Evolutionary conservation across 2,888 invertebrate genomes (phyloP).

Genomic region (Leucophenga maculata): DNA sequence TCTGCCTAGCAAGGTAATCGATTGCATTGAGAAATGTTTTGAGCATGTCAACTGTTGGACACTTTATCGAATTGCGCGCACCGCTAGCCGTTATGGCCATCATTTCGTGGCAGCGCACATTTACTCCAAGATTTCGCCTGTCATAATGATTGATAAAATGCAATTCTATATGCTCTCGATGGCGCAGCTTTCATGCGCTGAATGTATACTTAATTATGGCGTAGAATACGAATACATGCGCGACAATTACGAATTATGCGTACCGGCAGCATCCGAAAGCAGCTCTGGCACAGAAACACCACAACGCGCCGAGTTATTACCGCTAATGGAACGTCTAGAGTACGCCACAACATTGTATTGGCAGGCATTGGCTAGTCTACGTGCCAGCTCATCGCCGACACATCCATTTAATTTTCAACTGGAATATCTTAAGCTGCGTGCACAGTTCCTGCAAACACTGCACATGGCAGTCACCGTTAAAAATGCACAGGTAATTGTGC

Average conservation of each 20-base stretch:
- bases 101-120: constrained; percentile 80
- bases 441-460: constrained; percentile 80
- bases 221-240: constrained; percentile 73
- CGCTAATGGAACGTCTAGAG: constrained; percentile 73
- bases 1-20: constrained; percentile 77
- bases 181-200: constrained; percentile 83
- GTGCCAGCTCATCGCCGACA: constrained; percentile 73
- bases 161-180: constrained; percentile 91
- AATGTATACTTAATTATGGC: constrained; percentile 77
- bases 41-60: constrained; percentile 82
- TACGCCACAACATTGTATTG: constrained; percentile 77
- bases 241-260: constrained; percentile 63
- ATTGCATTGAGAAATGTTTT: constrained; percentile 76
- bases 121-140: constrained; percentile 77
- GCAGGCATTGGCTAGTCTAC: constrained; percentile 76
- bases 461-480: constrained; percentile 71
- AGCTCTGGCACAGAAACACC: constrained; percentile 37
- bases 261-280: constrained; percentile 40
- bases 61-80: constrained; percentile 88
- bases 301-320: constrained; percentile 60
- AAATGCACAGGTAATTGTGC: constrained; percentile 82
- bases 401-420: constrained; percentile 77
- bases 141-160: constrained; percentile 88
- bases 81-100: constrained; percentile 88
- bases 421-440: constrained; percentile 84